Percentiles rank a stretch among this genome's conserved stretches.
Evolutionary conservation across 92 coral and sea anemone genomes (phyloP).

Genomic region (Scolanthus callimorphus): DNA sequence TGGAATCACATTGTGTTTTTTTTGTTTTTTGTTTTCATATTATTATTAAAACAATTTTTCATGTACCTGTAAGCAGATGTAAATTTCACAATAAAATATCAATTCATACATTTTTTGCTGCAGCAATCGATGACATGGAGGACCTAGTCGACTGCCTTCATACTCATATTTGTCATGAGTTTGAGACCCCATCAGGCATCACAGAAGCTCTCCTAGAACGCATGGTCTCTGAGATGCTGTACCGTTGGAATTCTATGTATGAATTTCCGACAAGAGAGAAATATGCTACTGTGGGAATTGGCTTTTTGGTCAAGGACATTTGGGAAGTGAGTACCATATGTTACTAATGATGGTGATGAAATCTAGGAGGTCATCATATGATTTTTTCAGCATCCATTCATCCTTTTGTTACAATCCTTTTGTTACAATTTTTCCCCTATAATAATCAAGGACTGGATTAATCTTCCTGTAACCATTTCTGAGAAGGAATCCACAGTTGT

Average conservation of each 20-base stretch:
- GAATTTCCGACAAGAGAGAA: conserved; percentile 53
- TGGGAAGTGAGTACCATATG: conserved; percentile 76
- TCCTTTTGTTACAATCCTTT: no score
- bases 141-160: conserved; percentile 72
- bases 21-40: no score
- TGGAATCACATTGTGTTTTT: background rate
- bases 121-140: conserved; percentile 53
- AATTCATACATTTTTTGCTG: no score
- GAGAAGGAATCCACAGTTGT: no score
- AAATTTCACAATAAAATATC: no score
- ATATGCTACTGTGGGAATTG: conserved; percentile 82
- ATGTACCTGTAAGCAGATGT: no score
- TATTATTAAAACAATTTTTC: background rate
- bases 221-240: conserved; percentile 44
- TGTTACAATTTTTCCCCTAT: background rate
- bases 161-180: conserved; percentile 72
- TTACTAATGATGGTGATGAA: no score
- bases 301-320: conserved; percentile 86
- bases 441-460: no score
- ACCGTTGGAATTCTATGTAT: conserved; percentile 44
- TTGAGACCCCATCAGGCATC: conserved; percentile 58
- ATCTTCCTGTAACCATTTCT: no score
- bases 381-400: no score
- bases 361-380: no score
- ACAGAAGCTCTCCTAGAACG: conserved; percentile 62